phyloP scores from a whole-genome alignment of 1,140 invertebrate species.

The Lasioglossum baleicum region DNA sequence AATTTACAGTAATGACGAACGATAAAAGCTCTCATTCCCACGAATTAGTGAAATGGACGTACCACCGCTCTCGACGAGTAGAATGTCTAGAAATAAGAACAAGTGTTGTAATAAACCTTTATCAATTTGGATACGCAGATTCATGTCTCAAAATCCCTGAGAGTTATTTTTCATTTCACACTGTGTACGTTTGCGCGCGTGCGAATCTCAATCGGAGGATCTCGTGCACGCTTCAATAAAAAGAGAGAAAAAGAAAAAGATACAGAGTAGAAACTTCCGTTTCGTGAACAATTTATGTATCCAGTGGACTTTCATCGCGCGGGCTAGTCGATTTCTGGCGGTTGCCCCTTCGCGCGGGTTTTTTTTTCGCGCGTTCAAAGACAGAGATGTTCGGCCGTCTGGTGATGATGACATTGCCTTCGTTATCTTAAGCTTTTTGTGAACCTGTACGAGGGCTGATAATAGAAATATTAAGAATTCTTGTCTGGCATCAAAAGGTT shows the following conservation, averaged over 20 bases:
- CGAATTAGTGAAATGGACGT: no score
- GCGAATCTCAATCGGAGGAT: constrained; percentile 21
- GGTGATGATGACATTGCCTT: not conserved
- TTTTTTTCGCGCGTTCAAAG: constrained; percentile 6
- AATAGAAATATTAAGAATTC: no score
- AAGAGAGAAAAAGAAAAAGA: constrained; percentile 42
- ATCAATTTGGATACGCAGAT: no score
- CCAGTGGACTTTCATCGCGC: constrained; percentile 56
- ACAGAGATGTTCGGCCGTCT: not conserved
- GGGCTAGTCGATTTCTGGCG: constrained; percentile 62
- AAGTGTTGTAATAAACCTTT: no score
- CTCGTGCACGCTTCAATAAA: constrained; percentile 70
- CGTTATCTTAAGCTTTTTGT: not conserved
- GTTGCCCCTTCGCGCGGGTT: constrained; percentile 12
- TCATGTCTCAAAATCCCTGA: no score
- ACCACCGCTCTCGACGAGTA: no score
- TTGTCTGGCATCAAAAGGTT: no score
- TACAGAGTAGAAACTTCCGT: not conserved
- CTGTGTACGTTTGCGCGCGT: constrained; percentile 16
- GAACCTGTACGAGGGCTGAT: no score
- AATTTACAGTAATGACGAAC: no score
- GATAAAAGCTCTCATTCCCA: no score
- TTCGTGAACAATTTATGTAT: constrained; percentile 34
- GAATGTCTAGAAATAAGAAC: no score
- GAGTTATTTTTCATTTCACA: not conserved